Percentiles rank a stretch among this genome's conserved stretches.
Evolutionary conservation across 2,888 invertebrate genomes (phyloP).

Genomic region (Saturnia japonica): DNA sequence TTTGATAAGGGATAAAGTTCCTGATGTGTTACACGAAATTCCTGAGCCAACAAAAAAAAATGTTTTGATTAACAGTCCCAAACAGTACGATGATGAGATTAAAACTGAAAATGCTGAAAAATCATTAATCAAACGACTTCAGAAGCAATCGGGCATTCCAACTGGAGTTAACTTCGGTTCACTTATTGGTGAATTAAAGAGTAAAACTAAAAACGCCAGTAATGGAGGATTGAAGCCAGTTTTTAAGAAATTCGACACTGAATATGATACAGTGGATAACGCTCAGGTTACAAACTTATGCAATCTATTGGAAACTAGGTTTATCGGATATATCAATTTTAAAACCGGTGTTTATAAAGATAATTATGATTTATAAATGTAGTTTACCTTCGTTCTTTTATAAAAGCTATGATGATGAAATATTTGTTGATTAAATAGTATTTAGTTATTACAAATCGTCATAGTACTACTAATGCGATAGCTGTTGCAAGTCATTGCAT

Average conservation of each 20-base stretch:
- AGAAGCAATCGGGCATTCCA: slow-evolving; percentile 65
- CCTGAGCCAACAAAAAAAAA: slow-evolving; percentile 38
- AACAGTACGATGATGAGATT: slow-evolving; percentile 33
- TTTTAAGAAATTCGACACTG: slow-evolving; percentile 71
- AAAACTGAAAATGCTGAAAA: slow-evolving; percentile 30
- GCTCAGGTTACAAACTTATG: slow-evolving; percentile 49
- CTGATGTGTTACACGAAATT: slow-evolving; percentile 47
- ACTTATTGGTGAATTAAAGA: slow-evolving; percentile 73
- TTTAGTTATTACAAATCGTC: background rate
- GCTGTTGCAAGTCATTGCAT: slow-evolving; percentile 40
- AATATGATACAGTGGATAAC: slow-evolving; percentile 53
- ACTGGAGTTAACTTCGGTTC: slow-evolving; percentile 70
- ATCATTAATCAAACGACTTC: slow-evolving; percentile 58
- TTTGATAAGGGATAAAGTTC: slow-evolving; percentile 49
- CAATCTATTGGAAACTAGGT: slow-evolving; percentile 23
- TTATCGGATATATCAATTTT: slow-evolving; percentile 26
- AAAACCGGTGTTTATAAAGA: slow-evolving; percentile 1
- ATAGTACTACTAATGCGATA: background rate
- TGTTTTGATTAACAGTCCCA: slow-evolving; percentile 29
- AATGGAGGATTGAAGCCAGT: slow-evolving; percentile 71
- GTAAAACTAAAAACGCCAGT: slow-evolving; percentile 63
- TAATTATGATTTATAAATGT: background rate
- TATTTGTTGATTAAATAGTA: background rate
- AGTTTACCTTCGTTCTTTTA: slow-evolving; percentile 25
- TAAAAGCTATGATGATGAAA: background rate